A percentile compares a stretch with the other conserved stretches of the same genome.
phyloP scores from a whole-genome alignment of 1,140 invertebrate genomes.

The Penaeus indicus region DNA sequence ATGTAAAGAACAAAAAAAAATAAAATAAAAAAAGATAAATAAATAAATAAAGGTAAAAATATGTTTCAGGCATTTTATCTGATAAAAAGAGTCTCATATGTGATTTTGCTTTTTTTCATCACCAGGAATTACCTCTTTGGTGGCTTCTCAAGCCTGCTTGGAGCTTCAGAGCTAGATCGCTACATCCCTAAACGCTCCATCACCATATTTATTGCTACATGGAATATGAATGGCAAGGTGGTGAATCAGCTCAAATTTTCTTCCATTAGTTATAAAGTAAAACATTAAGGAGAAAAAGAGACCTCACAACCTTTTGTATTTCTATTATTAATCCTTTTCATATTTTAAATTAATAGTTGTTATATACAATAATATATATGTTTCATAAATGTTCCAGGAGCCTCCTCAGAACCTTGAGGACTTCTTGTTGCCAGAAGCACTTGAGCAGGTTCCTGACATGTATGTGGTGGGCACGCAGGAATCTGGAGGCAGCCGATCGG shows the following conservation, averaged over 20 bases:
- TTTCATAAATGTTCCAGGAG: conserved; percentile 69
- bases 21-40: too few relatives aligned
- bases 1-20: too few relatives aligned
- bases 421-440: conserved; percentile 86
- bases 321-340: conserved; percentile 19
- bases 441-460: conserved; percentile 90
- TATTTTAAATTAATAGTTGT: conserved; percentile 3
- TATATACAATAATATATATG: neutral
- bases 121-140: conserved; percentile 71
- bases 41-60: too few relatives aligned
- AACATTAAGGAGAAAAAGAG: conserved; percentile 3
- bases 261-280: conserved; percentile 2
- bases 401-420: conserved; percentile 81
- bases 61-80: too few relatives aligned
- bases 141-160: conserved; percentile 74
- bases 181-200: conserved; percentile 88
- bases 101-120: too few relatives aligned
- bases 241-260: conserved; percentile 56
- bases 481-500: conserved; percentile 79
- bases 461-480: conserved; percentile 94
- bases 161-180: conserved; percentile 85
- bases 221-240: conserved; percentile 96
- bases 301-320: conserved; percentile 2
- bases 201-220: conserved; percentile 90
- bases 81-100: too few relatives aligned